Conservation (phyloP, 2,797 vertebrate species). For the Garrulus glandarius region DNA sequence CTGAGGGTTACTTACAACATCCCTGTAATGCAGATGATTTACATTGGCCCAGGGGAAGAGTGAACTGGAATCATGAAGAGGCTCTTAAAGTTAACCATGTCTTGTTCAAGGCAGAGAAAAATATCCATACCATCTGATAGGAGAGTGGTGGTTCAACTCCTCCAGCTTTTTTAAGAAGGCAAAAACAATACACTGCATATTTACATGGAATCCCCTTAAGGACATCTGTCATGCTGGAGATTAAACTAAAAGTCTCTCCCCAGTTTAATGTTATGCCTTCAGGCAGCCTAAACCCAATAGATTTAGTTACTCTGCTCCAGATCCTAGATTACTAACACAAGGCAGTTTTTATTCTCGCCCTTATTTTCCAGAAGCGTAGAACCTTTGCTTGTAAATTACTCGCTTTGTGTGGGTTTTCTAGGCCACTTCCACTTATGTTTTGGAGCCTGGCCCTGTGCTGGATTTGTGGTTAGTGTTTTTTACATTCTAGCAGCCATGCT, state of each 20-base stretch:
- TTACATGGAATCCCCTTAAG: constrained; percentile 67
- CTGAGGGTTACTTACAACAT: not conserved
- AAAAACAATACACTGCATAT: constrained; percentile 43
- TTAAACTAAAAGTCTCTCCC: constrained; percentile 62
- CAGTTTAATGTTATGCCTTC: constrained; percentile 63
- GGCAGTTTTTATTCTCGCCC: constrained; percentile 22
- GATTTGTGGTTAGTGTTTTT: constrained; percentile 51
- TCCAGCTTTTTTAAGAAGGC: constrained; percentile 5
- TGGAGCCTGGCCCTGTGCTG: not conserved
- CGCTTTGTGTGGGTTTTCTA: constrained; percentile 33
- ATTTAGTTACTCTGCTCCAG: constrained; percentile 54
- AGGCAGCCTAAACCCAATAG: constrained; percentile 54
- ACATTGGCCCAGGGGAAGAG: constrained; percentile 10
- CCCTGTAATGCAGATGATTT: constrained; percentile 22
- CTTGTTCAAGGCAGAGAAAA: constrained; percentile 44
- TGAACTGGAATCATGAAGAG: not conserved
- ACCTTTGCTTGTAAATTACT: constrained; percentile 14
- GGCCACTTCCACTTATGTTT: constrained; percentile 9
- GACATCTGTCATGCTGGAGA: constrained; percentile 66
- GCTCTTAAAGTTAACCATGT: not conserved
- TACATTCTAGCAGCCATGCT: not conserved
- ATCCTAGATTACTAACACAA: constrained; percentile 53
- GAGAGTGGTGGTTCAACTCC: not conserved
- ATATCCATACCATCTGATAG: not conserved
- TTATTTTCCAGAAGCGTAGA: constrained; percentile 45